A percentile compares a stretch with the other conserved stretches of the same genome.
Evolutionary conservation across 2,113 vertebrate species (phyloP).

Genomic region (Arenaria interpres): DNA sequence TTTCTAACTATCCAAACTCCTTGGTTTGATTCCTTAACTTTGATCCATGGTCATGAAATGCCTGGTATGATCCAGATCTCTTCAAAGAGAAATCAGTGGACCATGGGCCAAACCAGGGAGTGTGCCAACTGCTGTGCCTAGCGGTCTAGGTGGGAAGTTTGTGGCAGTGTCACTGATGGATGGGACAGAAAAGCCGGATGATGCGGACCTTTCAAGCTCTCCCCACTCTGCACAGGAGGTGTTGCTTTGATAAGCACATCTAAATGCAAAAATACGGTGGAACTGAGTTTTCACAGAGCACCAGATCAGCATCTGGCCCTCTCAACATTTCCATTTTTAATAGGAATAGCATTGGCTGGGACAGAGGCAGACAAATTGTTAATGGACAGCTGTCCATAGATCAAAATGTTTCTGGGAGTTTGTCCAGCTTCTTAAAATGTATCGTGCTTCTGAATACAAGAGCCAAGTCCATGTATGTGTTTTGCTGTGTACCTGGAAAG

Average conservation of each 20-base stretch:
- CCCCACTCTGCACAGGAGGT: background rate
- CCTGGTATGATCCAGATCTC: background rate
- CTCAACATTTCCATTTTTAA: background rate
- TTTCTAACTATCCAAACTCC: background rate
- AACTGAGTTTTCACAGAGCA: background rate
- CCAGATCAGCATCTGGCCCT: background rate
- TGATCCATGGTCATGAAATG: background rate
- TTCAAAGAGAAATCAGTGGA: background rate
- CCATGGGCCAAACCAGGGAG: background rate
- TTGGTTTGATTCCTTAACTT: background rate
- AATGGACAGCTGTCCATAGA: background rate
- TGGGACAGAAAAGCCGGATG: background rate
- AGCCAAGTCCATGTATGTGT: background rate
- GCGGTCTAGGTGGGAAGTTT: background rate
- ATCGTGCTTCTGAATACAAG: constrained; percentile 1
- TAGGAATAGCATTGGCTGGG: background rate
- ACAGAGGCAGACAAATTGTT: background rate
- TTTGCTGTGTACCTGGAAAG: background rate
- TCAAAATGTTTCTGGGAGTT: constrained; percentile 26
- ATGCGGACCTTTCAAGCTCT: background rate
- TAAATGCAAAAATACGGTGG: background rate
- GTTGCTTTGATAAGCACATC: background rate
- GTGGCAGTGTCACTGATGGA: background rate
- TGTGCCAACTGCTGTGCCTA: background rate
- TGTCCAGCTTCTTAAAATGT: background rate